phyloP scores from a whole-genome alignment of 2,888 invertebrate species.

The Micoletzkya japonica region DNA sequence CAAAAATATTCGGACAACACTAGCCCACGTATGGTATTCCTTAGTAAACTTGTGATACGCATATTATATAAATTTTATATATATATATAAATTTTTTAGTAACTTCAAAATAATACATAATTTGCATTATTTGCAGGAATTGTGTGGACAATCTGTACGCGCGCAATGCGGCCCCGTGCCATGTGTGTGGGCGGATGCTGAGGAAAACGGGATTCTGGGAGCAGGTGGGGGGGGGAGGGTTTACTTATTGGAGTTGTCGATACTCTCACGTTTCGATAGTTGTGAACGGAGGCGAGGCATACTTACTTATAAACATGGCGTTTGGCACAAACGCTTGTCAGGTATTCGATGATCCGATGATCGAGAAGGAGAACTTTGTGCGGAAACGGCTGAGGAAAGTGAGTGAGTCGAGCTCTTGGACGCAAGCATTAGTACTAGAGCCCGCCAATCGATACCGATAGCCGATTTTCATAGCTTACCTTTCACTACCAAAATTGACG shows the following conservation, averaged over 20 bases:
- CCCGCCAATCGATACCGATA: neutral
- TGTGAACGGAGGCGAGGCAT: neutral
- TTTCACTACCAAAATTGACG: too few species aligned
- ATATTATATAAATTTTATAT: too few species aligned
- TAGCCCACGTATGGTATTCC: too few species aligned
- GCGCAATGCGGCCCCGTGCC: slow-evolving; percentile 93
- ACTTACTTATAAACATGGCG: neutral
- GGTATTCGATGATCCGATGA: slow-evolving; percentile 89
- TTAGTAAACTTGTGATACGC: too few species aligned
- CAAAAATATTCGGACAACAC: too few species aligned
- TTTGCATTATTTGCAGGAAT: slow-evolving; percentile 35
- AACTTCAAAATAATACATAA: neutral
- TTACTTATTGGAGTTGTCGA: neutral
- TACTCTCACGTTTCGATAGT: neutral
- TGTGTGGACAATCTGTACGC: slow-evolving; percentile 77
- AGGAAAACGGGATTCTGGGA: slow-evolving; percentile 86
- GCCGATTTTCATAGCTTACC: neutral
- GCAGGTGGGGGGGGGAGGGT: slow-evolving; percentile 68
- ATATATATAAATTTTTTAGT: too few species aligned
- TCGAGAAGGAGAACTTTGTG: slow-evolving; percentile 97
- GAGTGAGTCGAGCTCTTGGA: neutral
- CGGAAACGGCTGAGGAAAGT: slow-evolving; percentile 77
- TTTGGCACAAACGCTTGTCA: neutral
- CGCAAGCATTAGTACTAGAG: neutral
- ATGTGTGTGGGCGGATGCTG: slow-evolving; percentile 74